A percentile compares a stretch with the other conserved stretches of the same genome.
Conservation (phyloP, 2,888 invertebrate species). For the Chymomyza caudatula region DNA sequence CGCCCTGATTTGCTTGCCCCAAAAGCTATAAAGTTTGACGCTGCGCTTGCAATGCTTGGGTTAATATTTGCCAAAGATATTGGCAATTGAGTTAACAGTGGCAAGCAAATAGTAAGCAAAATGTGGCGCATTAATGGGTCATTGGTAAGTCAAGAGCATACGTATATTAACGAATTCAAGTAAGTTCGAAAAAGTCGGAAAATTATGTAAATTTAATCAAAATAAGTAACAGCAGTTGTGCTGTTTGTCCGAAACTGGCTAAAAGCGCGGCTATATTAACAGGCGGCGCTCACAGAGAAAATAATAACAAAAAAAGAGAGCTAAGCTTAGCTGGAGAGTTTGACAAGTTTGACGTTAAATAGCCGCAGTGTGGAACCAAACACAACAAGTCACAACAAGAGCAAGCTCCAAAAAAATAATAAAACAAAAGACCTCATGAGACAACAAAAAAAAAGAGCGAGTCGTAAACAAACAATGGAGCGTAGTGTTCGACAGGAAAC, state of each 20-base stretch:
- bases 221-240: constrained; percentile 62
- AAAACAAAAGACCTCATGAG: not conserved
- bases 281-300: constrained; percentile 45
- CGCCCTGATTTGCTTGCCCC: constrained; percentile 18
- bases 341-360: constrained; percentile 55
- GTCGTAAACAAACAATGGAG: too few relatives aligned
- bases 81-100: constrained; percentile 64
- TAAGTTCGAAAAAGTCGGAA: constrained; percentile 6
- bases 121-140: constrained; percentile 36
- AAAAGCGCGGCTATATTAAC: constrained; percentile 63
- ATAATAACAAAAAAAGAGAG: constrained; percentile 14
- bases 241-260: constrained; percentile 60
- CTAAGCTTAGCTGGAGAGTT: constrained; percentile 7
- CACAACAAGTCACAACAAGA: constrained; percentile 22
- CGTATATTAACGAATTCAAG: constrained; percentile 32
- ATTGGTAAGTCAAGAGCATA: constrained; percentile 40
- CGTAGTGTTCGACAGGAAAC: too few relatives aligned
- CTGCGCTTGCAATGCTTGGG: constrained; percentile 50
- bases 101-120: constrained; percentile 48
- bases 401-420: constrained; percentile 44
- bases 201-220: constrained; percentile 71
- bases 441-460: not conserved
- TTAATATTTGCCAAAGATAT: constrained; percentile 66
- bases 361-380: constrained; percentile 45
- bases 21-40: constrained; percentile 53